These are phyloP conservation scores for Asarcornis scutulata DNA, from an alignment of 2,113 vertebrate species.

Conservation along the genomic window DNA sequence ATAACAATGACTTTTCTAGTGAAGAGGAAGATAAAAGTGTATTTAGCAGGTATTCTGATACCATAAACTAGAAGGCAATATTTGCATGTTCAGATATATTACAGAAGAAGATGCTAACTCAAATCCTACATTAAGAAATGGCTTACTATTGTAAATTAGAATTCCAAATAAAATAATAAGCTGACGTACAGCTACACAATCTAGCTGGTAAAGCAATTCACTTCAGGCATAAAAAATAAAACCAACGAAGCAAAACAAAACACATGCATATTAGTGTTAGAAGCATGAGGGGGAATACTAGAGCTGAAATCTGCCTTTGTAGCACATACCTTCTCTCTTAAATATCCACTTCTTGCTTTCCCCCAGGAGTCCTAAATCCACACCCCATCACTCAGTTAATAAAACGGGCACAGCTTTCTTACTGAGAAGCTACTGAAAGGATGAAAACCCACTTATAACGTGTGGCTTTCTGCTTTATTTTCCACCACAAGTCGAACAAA, in stretches of 20 bases:
- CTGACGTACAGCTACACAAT: neutral
- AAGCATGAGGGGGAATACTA: neutral
- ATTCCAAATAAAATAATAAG: conserved; percentile 59
- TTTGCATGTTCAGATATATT: conserved; percentile 62
- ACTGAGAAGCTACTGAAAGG: neutral
- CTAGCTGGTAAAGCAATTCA: conserved; percentile 16
- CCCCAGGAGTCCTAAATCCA: neutral
- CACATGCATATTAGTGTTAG: neutral
- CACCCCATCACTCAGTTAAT: neutral
- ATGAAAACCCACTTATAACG: neutral
- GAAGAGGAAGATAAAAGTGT: conserved; percentile 63
- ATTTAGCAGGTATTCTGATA: conserved; percentile 41
- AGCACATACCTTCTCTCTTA: neutral
- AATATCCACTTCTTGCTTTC: neutral
- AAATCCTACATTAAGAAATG: conserved; percentile 42
- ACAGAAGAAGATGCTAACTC: neutral
- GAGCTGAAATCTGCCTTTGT: neutral
- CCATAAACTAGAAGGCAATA: conserved; percentile 59
- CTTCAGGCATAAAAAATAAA: neutral
- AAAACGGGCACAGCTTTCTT: neutral
- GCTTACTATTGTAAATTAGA: conserved; percentile 33
- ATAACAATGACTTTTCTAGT: conserved; percentile 57
- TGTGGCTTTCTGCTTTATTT: neutral
- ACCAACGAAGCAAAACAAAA: neutral
- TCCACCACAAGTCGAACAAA: neutral